Base-by-base conservation (phyloP, 2,797 vertebrate species). In the Catostomus latipinnis region DNA sequence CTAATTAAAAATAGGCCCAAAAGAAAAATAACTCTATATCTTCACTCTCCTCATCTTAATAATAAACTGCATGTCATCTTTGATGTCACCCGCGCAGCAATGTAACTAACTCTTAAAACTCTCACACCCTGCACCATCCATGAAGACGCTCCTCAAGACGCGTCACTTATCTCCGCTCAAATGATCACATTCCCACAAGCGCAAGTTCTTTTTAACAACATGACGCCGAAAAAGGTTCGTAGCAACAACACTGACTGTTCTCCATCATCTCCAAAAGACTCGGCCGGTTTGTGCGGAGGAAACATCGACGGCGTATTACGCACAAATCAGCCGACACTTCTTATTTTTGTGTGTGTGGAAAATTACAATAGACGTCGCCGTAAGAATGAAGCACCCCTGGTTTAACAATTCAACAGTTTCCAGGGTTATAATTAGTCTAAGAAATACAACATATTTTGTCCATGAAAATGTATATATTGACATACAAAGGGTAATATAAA, bases 361-460 rank as follows among this genome's bases (percentile, higher is more conserved):
- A 91, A 90, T 90, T 88, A 89, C 86, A 81, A n/a, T n/a, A 87
- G 76, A 79, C 81, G 90, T 92, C 91, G 91, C 90, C 87, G 91
- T 88, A 85, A 71, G 85, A 85, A 77, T 34, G 34, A 81, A 76
- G 85, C 87, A 62, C 6, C 48, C 0, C 65, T 74, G 13, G 22
- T 60, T 67, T 62, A 11, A 34, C 10, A 45, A 6, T n/a, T 53
- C 76, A 69, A 18, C 54, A 57, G 8, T 62, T 58, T 16, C n/a
- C 34, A 5, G 12, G 53, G n/a, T 1, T 58, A 11, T n/a, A 8
- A 3, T 60, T 57, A 10, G 3, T 62, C n/a, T 46, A 52, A 68
- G 58, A 61, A 62, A 45, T 22, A 69, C n/a, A 70, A 67, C 46
- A 78, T 6, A 53, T 54, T 3, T 66, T 50, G 71, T 60, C n/a